Conservation (phyloP, 1,140 invertebrate species). For the Drosophila pseudoobscura region DNA sequence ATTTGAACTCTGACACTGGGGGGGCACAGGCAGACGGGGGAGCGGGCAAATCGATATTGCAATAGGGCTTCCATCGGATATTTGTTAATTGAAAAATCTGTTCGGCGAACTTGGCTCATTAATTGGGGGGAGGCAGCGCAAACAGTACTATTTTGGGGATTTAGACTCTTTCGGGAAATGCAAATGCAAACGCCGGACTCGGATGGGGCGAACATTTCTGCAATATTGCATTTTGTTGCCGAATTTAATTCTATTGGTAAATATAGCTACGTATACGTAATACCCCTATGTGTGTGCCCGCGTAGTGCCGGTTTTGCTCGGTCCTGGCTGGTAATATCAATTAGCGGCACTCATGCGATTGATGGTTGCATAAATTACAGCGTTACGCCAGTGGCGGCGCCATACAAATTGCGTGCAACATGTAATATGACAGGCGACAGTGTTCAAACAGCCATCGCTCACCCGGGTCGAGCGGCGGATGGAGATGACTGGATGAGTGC, state of each 20-base stretch:
- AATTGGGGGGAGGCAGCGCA: constrained; percentile 3
- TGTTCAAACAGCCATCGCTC: constrained; percentile 62
- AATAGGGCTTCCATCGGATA: constrained; percentile 18
- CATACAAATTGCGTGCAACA: constrained; percentile 62
- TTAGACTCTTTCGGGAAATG: neutral
- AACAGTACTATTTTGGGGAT: neutral
- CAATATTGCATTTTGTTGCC: constrained; percentile 23
- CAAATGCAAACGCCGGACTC: constrained; percentile 11
- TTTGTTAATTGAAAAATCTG: constrained; percentile 21
- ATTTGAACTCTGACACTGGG: constrained; percentile 71
- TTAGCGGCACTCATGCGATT: constrained; percentile 57
- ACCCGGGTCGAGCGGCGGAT: constrained; percentile 8
- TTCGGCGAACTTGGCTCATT: neutral
- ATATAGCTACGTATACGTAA: constrained; percentile 19
- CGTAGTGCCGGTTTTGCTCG: no score
- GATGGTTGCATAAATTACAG: constrained; percentile 69
- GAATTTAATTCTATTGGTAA: constrained; percentile 27
- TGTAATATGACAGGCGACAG: constrained; percentile 65
- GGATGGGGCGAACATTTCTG: constrained; percentile 25
- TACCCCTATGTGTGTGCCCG: no score
- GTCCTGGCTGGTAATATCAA: constrained; percentile 35
- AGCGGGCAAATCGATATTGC: constrained; percentile 37
- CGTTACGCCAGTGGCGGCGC: constrained; percentile 6
- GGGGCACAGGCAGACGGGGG: neutral
- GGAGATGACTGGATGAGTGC: constrained; percentile 24